Percentiles rank a stretch among this genome's conserved stretches.
phyloP scores from a whole-genome alignment of 2,797 vertebrate species.

The Eremophila alpestris region DNA sequence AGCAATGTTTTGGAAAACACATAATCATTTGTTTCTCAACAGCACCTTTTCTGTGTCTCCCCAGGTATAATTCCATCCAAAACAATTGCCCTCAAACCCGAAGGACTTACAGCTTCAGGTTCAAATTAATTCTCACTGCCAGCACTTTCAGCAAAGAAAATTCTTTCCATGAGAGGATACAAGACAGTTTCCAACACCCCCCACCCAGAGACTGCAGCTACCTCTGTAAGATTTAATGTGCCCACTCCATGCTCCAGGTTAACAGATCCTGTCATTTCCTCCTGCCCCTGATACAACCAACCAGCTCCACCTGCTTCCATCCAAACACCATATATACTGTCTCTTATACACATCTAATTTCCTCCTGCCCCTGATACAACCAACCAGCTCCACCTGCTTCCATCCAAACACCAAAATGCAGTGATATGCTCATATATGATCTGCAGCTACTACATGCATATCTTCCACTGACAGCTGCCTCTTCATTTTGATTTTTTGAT shows the following conservation, averaged over 20 bases:
- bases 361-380: not conserved
- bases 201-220: not conserved
- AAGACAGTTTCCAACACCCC: not conserved
- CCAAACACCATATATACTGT: not conserved
- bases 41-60: not conserved
- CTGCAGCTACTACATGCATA: not conserved
- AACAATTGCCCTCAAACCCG: not conserved
- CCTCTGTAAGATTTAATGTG: not conserved
- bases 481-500: not conserved
- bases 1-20: not conserved
- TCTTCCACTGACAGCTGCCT: not conserved
- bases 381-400: not conserved
- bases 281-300: not conserved
- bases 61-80: not conserved
- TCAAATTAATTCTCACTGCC: not conserved
- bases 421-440: rapidly evolving
- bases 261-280: not conserved
- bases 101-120: not conserved
- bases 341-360: too few relatives aligned
- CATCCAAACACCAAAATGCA: not conserved
- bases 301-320: not conserved
- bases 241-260: not conserved
- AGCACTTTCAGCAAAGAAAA: not conserved
- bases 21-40: not conserved
- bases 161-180: not conserved